Percentiles rank a stretch among this genome's conserved stretches.
Conservation (phyloP, 2,888 invertebrate genomes). For the Choristoneura rosaceana region DNA sequence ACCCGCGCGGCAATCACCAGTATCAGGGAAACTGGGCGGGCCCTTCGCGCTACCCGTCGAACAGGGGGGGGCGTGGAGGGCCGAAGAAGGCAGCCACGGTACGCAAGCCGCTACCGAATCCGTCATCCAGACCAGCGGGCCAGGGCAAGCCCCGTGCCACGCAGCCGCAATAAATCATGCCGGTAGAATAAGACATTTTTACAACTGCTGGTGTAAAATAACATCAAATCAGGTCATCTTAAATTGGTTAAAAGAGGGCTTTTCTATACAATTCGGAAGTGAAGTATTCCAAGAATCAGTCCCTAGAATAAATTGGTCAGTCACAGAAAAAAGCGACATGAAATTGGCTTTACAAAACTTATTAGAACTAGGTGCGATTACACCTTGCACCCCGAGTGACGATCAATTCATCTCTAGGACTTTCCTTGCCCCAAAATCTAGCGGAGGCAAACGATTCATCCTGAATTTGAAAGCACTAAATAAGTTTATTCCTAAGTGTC, state of each 20-base stretch:
- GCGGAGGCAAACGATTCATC: not conserved
- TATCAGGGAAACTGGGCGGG: constrained; percentile 43
- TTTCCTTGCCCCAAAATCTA: not conserved
- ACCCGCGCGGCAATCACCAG: not conserved
- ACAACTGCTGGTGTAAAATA: not conserved
- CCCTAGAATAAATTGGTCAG: not conserved
- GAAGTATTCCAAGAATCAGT: not conserved
- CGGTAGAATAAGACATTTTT: not conserved
- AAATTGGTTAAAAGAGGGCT: not conserved
- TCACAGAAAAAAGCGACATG: not conserved
- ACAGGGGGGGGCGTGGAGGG: constrained; percentile 44
- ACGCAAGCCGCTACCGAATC: not conserved
- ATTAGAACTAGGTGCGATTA: not conserved
- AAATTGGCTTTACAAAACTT: not conserved
- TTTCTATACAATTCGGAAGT: not conserved
- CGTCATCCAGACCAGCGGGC: not conserved
- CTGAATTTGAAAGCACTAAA: not conserved
- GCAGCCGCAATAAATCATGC: not conserved
- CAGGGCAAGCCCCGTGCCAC: not conserved
- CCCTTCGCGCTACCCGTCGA: constrained; percentile 45
- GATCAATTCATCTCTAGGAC: not conserved
- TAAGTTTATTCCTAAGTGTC: not conserved
- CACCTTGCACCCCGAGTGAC: not conserved
- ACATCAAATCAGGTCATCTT: not conserved
- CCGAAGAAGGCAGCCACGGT: not conserved